Conservation (phyloP, 2,888 invertebrate genomes). For the Lasioglossum zephyrum region DNA sequence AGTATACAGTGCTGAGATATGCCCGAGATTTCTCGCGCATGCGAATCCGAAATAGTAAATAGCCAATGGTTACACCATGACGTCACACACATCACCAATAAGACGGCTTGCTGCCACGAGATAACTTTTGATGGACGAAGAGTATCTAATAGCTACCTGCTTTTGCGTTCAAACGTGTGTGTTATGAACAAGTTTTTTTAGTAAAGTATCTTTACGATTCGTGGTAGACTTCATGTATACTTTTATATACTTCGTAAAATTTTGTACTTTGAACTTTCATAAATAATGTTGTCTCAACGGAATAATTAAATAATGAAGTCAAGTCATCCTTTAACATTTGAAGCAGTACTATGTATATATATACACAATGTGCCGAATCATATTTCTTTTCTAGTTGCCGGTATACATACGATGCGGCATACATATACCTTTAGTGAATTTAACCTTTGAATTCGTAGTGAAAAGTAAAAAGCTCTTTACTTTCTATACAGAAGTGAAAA, state of each 20-base stretch:
- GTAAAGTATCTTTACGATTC: conserved; percentile 1
- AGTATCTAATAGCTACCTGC: no score
- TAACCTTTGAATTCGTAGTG: conserved; percentile 7
- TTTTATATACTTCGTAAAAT: neutral
- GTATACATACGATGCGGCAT: neutral
- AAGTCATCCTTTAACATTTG: neutral
- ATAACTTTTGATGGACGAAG: no score
- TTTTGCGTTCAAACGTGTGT: neutral
- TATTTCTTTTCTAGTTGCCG: conserved; percentile 29
- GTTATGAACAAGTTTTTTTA: neutral
- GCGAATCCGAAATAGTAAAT: no score
- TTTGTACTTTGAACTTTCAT: conserved; percentile 25
- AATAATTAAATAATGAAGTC: conserved; percentile 10
- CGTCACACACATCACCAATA: no score
- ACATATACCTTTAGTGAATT: neutral
- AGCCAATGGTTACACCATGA: no score
- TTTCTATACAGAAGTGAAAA: neutral
- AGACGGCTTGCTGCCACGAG: no score
- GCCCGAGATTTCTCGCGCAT: no score
- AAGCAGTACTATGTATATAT: neutral
- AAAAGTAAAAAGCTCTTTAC: neutral
- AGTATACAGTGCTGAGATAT: no score
- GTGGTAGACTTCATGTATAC: neutral
- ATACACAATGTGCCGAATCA: neutral
- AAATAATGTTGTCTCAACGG: neutral